Base-by-base conservation (phyloP, 2,113 vertebrate genomes). In the Otus sunia region DNA sequence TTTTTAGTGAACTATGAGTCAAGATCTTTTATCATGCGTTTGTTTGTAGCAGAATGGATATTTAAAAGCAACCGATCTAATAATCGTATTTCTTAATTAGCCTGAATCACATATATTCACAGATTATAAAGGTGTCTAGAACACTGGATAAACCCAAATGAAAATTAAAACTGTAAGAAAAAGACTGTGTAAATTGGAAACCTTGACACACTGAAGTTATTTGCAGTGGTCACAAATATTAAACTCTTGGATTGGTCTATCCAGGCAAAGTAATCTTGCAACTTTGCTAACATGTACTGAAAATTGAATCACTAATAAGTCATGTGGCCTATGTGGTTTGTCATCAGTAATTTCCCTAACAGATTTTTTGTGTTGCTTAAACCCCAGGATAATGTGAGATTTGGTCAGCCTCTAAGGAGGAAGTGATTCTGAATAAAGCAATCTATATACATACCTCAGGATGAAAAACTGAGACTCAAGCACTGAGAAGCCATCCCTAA, bases 381-480 rank as follows among this genome's bases (percentile, higher is more conserved):
- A 53, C 26, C 14, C 4, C 58, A 49, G 20, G 19, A 58, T 68
- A 21, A 73, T 7, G 8, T 52, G 43, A 67, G 29, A 63, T 75
- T 67, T 17, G 6, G 21, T 79, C 23, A 34, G 20, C 6, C 11
- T 84, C 36, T 34, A 41, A 52, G 30, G 11, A 71, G 37, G 36
- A 88, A 71, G 41, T 9, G 14, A 73, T 52, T 88, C 58, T 39
- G 47, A 47, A 23, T 1, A 5, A 50, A 69, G 4, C 9, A 60
- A 34, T 77, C 15, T n/a, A 2, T 50, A 7, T 59, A 29, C 0
- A 0, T 25, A 23, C 7, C 8, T 84, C 39, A 32, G n/a, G 29
- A 16, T 3, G 7, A 43, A 86, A 60, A 29, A 4, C 11, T 6
- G 50, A 58, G 50, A 43, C 26, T 16, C 21, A 36, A 68, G 49